Evolutionary conservation across 2,113 vertebrate genomes (phyloP), one percentile per base, ranked within the genome.

Genomic region (Rhagologus leucostigma): DNA sequence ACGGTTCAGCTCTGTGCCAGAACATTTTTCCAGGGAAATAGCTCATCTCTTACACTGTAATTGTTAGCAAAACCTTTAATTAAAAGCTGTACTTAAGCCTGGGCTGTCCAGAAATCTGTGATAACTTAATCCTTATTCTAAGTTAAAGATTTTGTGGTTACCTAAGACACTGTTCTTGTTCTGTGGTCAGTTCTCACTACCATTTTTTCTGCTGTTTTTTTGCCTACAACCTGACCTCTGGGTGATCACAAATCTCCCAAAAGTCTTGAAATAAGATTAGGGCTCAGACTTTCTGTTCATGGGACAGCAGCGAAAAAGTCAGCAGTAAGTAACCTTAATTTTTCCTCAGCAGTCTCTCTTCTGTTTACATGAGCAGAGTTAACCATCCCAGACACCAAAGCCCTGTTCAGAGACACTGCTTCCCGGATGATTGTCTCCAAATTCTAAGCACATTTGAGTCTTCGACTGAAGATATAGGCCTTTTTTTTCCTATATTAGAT

Each of bases 311-410:
- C 6, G 70, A 11, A 11, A 50, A 74, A 75, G 7, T 49, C 42
- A 75, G 4, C 13, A 42, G 32, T 30, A 86, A 50, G 29, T 65
- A 84, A 62, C 22, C 33, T 77, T 33, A 49, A 0, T 41, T 93
- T 74, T 78, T 47, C 42, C 6, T 15, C 18, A 16, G 4, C 30
- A 47, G 23, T 52, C 3, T 75, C 10, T 63, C 23, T 68, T n/a
- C 21, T 81, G 23, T 33, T 80, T 87, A 20, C 0, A 0, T 37
- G 11, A 8, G 2, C 0, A 4, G 10, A 33, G 29, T 65, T 70
- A 65, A 44, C 26, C 33, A 73, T 52, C n/a, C n/a, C 14, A 13
- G 18, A 42, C 3, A 18, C 42, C 13, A 64, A 81, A 90, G 10
- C 12, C 11, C 20, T 63, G 37, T 70, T 84, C 39, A 24, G 32